A percentile compares a stretch with the other conserved stretches of the same genome.
Conservation (phyloP, 2,888 invertebrate species). For the Papilio protenor region DNA sequence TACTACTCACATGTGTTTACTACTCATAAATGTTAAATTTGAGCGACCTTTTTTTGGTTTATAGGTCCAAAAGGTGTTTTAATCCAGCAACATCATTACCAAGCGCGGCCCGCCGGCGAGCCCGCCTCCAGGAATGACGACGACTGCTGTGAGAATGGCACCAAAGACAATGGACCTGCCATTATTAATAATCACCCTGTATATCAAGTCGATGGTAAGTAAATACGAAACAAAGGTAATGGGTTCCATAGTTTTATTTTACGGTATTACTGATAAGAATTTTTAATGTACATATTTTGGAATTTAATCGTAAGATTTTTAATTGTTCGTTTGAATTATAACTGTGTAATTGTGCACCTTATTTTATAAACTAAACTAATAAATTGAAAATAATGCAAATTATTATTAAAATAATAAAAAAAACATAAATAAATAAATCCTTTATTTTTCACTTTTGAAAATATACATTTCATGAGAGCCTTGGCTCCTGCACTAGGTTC, state of each 20-base stretch:
- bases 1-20: not conserved
- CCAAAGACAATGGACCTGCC: slow-evolving; percentile 66
- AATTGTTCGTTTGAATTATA: not conserved
- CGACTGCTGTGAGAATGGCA: slow-evolving; percentile 55
- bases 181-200: slow-evolving; percentile 66
- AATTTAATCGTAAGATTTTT: not conserved
- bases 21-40: not conserved
- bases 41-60: not conserved
- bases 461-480: too few species aligned
- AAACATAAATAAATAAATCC: too few species aligned
- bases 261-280: not conserved
- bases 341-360: not conserved
- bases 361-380: not conserved
- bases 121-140: slow-evolving; percentile 64
- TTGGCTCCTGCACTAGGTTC: too few species aligned
- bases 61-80: slow-evolving; percentile 94
- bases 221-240: not conserved
- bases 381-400: not conserved
- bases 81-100: slow-evolving; percentile 97
- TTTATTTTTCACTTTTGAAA: too few species aligned
- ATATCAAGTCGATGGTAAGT: slow-evolving; percentile 77
- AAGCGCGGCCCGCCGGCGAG: slow-evolving; percentile 89
- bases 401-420: not conserved
- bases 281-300: not conserved
- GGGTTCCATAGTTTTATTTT: not conserved